Conservation (phyloP, 2,113 vertebrate genomes). For the Machaerirhynchus nigripectus region DNA sequence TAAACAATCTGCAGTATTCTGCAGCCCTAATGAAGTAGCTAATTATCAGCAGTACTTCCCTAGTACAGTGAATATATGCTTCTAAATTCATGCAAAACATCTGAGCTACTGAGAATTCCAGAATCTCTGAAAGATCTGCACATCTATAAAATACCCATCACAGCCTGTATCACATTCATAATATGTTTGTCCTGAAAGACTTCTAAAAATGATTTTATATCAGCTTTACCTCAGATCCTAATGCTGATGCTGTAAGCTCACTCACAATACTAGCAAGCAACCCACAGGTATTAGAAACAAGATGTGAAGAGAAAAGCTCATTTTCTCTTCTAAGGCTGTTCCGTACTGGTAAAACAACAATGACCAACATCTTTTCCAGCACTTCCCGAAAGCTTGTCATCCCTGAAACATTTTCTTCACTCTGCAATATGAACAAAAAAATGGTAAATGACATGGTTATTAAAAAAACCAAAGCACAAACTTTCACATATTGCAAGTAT, state of each 20-base stretch:
- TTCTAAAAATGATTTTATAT: not conserved
- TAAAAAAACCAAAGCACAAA: accelerated
- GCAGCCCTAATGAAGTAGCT: not conserved
- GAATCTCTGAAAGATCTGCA: not conserved
- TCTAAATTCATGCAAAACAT: not conserved
- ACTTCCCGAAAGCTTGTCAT: conserved; percentile 98
- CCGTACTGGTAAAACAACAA: conserved; percentile 93
- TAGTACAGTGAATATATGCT: not conserved
- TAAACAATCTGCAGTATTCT: not conserved
- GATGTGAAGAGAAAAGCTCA: conserved; percentile 94
- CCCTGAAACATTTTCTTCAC: conserved; percentile 94
- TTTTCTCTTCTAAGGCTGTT: conserved; percentile 93
- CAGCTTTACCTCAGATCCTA: conserved; percentile 90
- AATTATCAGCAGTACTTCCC: not conserved
- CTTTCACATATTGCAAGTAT: not conserved
- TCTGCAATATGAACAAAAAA: conserved; percentile 69
- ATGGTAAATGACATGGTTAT: not conserved
- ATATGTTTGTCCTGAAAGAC: not conserved
- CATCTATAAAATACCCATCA: not conserved
- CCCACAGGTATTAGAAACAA: conserved; percentile 97
- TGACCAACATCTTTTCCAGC: conserved; percentile 96
- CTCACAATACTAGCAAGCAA: conserved; percentile 95
- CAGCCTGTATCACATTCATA: not conserved
- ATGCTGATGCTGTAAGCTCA: conserved; percentile 93
- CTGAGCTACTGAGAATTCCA: not conserved